Base-by-base conservation (phyloP, 1,140 invertebrate species). In the Scaptodrosophila lebanonensis region DNA sequence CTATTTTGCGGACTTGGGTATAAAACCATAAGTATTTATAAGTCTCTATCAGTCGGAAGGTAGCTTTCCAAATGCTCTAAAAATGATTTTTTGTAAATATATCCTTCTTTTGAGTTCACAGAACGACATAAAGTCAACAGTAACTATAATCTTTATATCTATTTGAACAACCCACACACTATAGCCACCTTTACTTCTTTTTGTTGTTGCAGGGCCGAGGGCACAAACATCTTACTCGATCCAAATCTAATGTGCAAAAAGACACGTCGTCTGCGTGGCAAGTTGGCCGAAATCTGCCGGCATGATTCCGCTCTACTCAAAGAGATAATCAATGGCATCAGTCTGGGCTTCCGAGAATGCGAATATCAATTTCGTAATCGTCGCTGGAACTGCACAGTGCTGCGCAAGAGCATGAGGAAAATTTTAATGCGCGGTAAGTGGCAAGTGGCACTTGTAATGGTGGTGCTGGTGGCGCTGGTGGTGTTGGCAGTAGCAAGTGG, bases 201-300 rank as follows among this genome's bases (percentile, higher is more conserved):
- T 12, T 2, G 50, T 0, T 32, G 44, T 86, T 86, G 9, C 87
- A 94, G 93, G 93, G 91, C 92, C 76, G 90, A 92, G 77, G 92
- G 93, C 82, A 95, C 92, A 87, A 94, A 95, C 79, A 90, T 96
- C 73, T 91, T 97, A 66, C 91, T 97, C 89, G 95, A 98, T 88
- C 94, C 95, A 39, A 92, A 92, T 84, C 91, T 93, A 86, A 92
- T 97, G 61, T 98, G 96, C 88, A 93, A 93, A 66, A 94, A 95
- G 88, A 92, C 92, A 35, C 89, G 93, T 9, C 89, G 93, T 62
- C 82, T 93, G 75, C 89, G 91, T 42, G 93, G 93, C 27, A 93
- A 93, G 82, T 89, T 95, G 70, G 91, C 90, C 16, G 91, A 94
- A 68, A 94, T 96, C 72, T 94, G 95, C 70, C 87, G 87, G n/a